Evolutionary conservation across 1,140 invertebrate genomes (phyloP).

Genomic region (Andrena cerasifolii): DNA sequence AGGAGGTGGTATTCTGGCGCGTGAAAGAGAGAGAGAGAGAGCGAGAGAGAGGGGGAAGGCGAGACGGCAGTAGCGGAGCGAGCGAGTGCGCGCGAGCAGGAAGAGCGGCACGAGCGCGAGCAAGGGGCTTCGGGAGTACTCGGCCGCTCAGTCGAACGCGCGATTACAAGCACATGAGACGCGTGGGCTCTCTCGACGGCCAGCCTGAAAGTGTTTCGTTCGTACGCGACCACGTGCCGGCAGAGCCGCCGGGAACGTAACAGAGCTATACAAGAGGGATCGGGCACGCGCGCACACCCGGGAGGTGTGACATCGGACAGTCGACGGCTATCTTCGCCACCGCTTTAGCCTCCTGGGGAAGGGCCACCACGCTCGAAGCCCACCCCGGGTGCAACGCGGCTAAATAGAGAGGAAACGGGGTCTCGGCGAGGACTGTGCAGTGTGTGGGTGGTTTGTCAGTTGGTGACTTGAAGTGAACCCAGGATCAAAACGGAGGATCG

Average conservation of each 20-base stretch:
- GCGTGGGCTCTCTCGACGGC: constrained; percentile 64
- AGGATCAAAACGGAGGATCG: not conserved
- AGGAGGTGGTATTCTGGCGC: constrained; percentile 21
- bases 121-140: constrained; percentile 66
- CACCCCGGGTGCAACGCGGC: not conserved
- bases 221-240: constrained; percentile 73
- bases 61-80: constrained; percentile 43
- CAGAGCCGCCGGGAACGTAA: constrained; percentile 38
- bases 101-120: constrained; percentile 71
- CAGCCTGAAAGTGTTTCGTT: constrained; percentile 62
- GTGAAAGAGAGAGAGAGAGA: constrained; percentile 47
- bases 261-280: constrained; percentile 14
- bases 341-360: no score
- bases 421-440: constrained; percentile 19
- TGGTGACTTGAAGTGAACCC: constrained; percentile 61
- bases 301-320: constrained; percentile 7
- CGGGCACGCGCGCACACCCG: not conserved
- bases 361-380: not conserved
- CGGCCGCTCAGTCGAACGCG: constrained; percentile 78
- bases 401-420: not conserved
- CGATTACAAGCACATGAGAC: constrained; percentile 79
- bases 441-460: constrained; percentile 60
- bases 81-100: constrained; percentile 64
- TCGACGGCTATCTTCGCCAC: no score
- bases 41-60: constrained; percentile 51